Percentiles rank a stretch among this genome's conserved stretches.
Conservation (phyloP, 2,888 invertebrate genomes). For the Cantharis flavilabris region DNA sequence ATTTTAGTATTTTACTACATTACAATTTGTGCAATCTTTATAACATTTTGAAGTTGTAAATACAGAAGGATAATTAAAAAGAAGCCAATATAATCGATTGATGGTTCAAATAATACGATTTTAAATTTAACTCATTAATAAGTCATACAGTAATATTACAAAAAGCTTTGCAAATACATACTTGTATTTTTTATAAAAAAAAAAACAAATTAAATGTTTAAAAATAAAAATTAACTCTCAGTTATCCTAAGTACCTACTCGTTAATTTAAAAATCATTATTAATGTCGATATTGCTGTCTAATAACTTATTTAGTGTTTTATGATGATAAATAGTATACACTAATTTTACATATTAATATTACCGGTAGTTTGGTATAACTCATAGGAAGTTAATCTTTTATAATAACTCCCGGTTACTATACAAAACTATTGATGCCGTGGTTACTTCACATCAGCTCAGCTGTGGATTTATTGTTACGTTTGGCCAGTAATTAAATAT, state of each 20-base stretch:
- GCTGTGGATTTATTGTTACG: too few relatives aligned
- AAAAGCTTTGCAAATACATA: too few relatives aligned
- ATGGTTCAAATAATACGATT: neutral
- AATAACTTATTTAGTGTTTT: neutral
- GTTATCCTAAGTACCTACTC: neutral
- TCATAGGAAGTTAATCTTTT: neutral
- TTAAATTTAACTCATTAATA: neutral
- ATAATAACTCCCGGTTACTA: neutral
- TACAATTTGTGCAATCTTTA: neutral
- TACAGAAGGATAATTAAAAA: neutral
- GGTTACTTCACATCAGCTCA: too few relatives aligned
- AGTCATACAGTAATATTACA: neutral
- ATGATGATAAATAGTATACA: neutral
- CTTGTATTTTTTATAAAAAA: too few relatives aligned
- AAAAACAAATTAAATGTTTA: too few relatives aligned
- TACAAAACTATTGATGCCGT: neutral
- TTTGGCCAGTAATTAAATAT: too few relatives aligned
- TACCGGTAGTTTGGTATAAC: neutral
- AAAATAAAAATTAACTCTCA: too few relatives aligned
- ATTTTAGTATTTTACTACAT: neutral
- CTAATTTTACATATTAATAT: neutral
- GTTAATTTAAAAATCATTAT: neutral
- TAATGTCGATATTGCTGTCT: neutral
- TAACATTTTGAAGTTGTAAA: neutral
- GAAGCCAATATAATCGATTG: neutral